A percentile compares a stretch with the other conserved stretches of the same genome.
Evolutionary conservation across 2,888 invertebrate species (phyloP).

Genomic region (Subacronicta megacephala): DNA sequence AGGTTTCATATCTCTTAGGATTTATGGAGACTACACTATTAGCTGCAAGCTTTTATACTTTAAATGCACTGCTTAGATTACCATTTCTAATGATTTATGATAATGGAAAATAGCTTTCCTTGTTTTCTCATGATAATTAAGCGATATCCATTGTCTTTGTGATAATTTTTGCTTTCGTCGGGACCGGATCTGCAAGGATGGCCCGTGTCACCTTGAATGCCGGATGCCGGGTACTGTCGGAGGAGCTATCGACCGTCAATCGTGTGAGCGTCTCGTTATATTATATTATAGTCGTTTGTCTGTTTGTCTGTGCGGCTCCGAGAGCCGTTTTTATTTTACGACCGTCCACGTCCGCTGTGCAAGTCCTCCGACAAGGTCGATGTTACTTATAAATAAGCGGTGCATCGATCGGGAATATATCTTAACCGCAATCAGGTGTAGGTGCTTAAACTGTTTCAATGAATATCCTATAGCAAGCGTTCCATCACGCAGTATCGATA

Average conservation of each 20-base stretch:
- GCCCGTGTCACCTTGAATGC: constrained; percentile 86
- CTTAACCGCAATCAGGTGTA: constrained; percentile 17
- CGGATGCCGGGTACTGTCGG: constrained; percentile 84
- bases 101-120: constrained; percentile 46
- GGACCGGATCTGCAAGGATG: constrained; percentile 85
- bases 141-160: constrained; percentile 49
- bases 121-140: constrained; percentile 43
- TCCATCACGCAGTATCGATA: constrained; percentile 32
- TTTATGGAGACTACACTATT: constrained; percentile 54
- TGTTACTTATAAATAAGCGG: constrained; percentile 67
- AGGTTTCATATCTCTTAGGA: constrained; percentile 61
- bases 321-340: constrained; percentile 85
- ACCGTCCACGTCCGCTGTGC: constrained; percentile 82
- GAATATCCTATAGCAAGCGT: constrained; percentile 15
- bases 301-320: constrained; percentile 80
- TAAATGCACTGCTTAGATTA: constrained; percentile 38
- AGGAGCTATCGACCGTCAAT: constrained; percentile 87
- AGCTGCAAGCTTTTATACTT: constrained; percentile 35
- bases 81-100: constrained; percentile 45
- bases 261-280: constrained; percentile 82
- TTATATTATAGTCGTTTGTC: constrained; percentile 79
- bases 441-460: constrained; percentile 16
- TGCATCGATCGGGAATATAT: constrained; percentile 66
- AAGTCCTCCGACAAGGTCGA: constrained; percentile 83
- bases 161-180: constrained; percentile 57